A percentile compares a stretch with the other conserved stretches of the same genome.
Evolutionary conservation across 2,797 vertebrate genomes (phyloP).

Genomic region (Sitta carolinensis): DNA sequence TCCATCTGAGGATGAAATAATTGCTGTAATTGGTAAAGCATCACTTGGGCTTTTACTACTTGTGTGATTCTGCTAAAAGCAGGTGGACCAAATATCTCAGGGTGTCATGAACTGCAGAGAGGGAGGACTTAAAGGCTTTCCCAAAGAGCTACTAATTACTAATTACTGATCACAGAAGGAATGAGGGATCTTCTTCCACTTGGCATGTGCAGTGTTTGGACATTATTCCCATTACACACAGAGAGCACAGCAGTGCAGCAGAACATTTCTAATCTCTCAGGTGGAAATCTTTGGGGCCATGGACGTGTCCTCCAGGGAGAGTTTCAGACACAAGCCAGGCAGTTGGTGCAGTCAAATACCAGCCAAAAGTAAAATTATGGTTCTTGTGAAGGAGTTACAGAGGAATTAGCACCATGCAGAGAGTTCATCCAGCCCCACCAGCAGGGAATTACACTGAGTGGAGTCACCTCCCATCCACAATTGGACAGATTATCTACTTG

Average conservation of each 20-base stretch:
- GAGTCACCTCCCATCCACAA: not conserved
- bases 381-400: not conserved
- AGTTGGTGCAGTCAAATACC: not conserved
- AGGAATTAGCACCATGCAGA: not conserved
- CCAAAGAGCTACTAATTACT: not conserved
- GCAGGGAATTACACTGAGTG: not conserved
- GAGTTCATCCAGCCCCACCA: not conserved
- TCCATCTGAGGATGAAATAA: not conserved
- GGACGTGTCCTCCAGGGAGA: not conserved
- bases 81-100: not conserved
- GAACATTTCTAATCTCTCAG: not conserved
- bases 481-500: not conserved
- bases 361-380: not conserved
- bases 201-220: not conserved
- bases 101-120: not conserved
- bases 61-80: not conserved
- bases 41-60: not conserved
- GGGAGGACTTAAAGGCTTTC: not conserved
- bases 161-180: not conserved
- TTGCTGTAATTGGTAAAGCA: not conserved
- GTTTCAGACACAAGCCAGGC: not conserved
- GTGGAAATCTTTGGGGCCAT: not conserved
- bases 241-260: not conserved
- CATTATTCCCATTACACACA: not conserved
- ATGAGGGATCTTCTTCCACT: not conserved